Evolutionary conservation across 2,888 invertebrate species (phyloP).

Genomic region (Leptothorax acervorum): DNA sequence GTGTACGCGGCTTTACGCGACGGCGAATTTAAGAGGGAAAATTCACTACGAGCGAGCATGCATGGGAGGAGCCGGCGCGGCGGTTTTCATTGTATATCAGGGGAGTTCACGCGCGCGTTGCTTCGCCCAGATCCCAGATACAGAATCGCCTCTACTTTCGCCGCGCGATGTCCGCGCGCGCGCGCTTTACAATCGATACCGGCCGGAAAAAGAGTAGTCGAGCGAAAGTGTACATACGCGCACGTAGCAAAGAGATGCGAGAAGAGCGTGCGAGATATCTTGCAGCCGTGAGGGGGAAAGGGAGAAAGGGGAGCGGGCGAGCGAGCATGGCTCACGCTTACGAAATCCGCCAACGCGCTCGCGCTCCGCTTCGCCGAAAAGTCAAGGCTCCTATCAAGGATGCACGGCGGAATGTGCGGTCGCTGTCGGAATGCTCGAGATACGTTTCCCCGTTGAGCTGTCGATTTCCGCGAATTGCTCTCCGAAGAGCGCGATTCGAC

Average conservation of each 20-base stretch:
- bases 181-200: constrained; percentile 39
- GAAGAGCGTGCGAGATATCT: constrained; percentile 21
- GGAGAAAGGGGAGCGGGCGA: not conserved
- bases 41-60: constrained; percentile 14
- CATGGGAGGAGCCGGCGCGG: not conserved
- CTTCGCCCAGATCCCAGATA: not conserved
- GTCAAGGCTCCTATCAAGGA: constrained; percentile 55
- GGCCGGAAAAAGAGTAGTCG: constrained; percentile 35
- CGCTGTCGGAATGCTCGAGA: not conserved
- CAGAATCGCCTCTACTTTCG: constrained; percentile 50
- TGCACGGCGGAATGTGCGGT: not conserved
- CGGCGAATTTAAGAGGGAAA: constrained; percentile 36
- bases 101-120: not conserved
- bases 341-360: constrained; percentile 34
- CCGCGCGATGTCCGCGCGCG: constrained; percentile 26
- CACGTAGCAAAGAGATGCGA: constrained; percentile 28
- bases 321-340: constrained; percentile 18
- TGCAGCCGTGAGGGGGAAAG: not conserved
- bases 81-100: constrained; percentile 24
- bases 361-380: constrained; percentile 38
- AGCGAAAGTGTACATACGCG: constrained; percentile 43
- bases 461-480: not conserved
- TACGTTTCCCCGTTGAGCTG: not conserved
- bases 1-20: not conserved
- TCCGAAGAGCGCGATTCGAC: not conserved